Evolutionary conservation across 2,113 vertebrate species (phyloP).

Genomic region (Ondatra zibethicus): DNA sequence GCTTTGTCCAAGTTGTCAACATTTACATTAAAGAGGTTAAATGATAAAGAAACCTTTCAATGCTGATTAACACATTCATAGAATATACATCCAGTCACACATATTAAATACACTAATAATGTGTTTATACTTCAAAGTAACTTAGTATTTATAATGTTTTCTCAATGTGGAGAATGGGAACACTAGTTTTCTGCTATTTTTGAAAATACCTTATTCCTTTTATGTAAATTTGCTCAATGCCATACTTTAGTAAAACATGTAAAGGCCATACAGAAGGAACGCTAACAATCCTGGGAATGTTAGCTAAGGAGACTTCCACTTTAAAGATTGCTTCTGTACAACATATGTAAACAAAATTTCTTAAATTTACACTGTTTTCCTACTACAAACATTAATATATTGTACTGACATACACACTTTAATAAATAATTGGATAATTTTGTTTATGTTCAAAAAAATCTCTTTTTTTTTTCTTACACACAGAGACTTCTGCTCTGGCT

Average conservation of each 20-base stretch:
- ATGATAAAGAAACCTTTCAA: background rate
- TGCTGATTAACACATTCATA: background rate
- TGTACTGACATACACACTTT: background rate
- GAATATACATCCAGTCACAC: background rate
- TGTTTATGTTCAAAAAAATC: background rate
- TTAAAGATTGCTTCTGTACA: background rate
- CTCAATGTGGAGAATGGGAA: background rate
- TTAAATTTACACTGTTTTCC: constrained; percentile 42
- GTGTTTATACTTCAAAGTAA: constrained; percentile 9
- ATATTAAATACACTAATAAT: background rate
- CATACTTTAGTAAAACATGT: background rate
- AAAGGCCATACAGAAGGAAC: background rate
- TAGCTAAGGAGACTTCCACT: background rate
- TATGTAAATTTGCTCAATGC: constrained; percentile 25
- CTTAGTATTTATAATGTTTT: constrained; percentile 4
- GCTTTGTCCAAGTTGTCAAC: background rate
- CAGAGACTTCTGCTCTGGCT: background rate
- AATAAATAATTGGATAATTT: background rate
- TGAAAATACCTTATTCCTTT: constrained; percentile 7
- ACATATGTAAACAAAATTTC: constrained; percentile 40
- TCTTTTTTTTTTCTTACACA: background rate
- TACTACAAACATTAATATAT: background rate
- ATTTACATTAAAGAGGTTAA: background rate
- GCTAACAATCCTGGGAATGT: background rate
- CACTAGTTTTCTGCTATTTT: background rate